Evolutionary conservation across 2,113 vertebrate genomes (phyloP), one percentile per base, ranked within the genome.

Genomic region (Oreocharis arfaki): DNA sequence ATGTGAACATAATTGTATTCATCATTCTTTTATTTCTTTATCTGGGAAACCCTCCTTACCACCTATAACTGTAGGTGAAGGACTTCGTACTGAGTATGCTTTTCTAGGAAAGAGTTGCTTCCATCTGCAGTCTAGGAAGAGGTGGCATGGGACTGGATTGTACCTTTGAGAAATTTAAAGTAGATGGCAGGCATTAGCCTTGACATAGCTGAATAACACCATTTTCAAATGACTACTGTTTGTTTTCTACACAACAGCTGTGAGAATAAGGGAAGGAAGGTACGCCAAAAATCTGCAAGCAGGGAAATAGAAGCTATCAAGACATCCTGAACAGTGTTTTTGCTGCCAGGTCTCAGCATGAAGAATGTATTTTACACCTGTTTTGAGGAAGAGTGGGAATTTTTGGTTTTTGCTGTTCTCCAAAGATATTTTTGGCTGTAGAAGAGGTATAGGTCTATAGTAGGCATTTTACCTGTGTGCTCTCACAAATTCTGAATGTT

Each of bases 241-340:
- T 86, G 81, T 90, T 94, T 96, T 93, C 71, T 84, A 90, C 50
- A 70, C 41, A 90, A 57, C 68, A 94, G 59, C 63, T 88, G 68
- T 83, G 88, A 93, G 82, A 94, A 88, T 57, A 93, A 86, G 63
- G 24, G 63, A 84, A 83, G 26, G 35, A 84, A 83, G 68, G 30
- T 15, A 59, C 88, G 88, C 83, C 83, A 92, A 61, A 73, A 59
- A 46, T 80, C 82, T 80, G 24, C 63, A 80, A 88, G 46, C 30
- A 86, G 64, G 42, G 83, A 83, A 93, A 77, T 13, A 80, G 63
- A 44, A 93, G 27, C 6, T 90, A 81, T 69, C 59, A 84, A 86
- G 90, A 55, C 13, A 77, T 84, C 53, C 68, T 70, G 60, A 95
- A 39, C 17, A 39, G 33, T 73, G 27, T 60, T 87, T 90, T 84